Evolutionary conservation across 2,113 vertebrate species (phyloP).

Genomic region (Mirounga angustirostris): DNA sequence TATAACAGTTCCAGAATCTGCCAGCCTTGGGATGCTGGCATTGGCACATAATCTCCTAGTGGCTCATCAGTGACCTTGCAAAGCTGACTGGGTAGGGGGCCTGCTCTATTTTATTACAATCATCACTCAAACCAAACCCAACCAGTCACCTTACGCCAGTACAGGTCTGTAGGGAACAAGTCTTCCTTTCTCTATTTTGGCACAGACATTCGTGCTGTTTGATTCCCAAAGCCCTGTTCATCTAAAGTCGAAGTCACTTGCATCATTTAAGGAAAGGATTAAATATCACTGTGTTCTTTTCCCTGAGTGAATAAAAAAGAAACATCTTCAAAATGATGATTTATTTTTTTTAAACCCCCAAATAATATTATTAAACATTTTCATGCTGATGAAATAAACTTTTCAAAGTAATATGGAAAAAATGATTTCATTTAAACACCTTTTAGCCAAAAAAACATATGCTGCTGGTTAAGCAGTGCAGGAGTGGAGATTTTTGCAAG

Average conservation of each 20-base stretch:
- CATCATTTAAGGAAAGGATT: constrained; percentile 54
- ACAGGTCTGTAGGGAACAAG: background rate
- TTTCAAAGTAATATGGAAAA: constrained; percentile 80
- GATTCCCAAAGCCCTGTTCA: background rate
- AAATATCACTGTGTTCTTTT: constrained; percentile 62
- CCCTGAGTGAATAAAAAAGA: constrained; percentile 58
- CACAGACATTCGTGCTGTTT: background rate
- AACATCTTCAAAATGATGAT: constrained; percentile 69
- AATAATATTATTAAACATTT: constrained; percentile 78
- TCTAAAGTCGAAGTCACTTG: background rate
- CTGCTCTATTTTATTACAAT: constrained; percentile 25
- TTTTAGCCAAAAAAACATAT: constrained; percentile 70
- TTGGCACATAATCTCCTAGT: background rate
- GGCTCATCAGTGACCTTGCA: background rate
- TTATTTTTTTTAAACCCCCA: constrained; percentile 40
- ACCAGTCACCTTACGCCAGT: background rate
- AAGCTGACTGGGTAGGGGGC: background rate
- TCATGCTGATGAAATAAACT: constrained; percentile 79
- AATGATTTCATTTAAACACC: constrained; percentile 81
- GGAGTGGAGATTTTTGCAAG: constrained; percentile 64
- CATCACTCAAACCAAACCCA: background rate
- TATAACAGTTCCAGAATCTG: background rate
- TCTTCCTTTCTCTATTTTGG: background rate
- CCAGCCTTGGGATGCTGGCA: background rate
- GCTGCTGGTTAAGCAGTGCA: constrained; percentile 66